A percentile compares a stretch with the other conserved stretches of the same genome.
Conservation (phyloP, 2,888 invertebrate species). For the Brachylomia viminalis region DNA sequence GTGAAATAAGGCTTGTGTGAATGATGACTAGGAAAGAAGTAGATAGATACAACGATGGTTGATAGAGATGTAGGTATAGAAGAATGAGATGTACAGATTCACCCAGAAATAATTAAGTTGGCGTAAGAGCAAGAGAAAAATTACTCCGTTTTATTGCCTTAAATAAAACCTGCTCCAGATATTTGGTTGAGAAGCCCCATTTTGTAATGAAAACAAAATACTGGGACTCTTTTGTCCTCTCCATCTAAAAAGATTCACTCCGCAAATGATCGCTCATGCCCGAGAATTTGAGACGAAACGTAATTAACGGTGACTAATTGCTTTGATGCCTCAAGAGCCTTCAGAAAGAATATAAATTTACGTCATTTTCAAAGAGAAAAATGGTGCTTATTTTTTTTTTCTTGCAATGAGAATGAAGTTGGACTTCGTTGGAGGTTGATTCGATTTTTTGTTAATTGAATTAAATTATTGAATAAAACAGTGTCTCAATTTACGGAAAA, state of each 20-base stretch:
- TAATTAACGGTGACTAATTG: slow-evolving; percentile 63
- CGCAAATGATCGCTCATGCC: slow-evolving; percentile 49
- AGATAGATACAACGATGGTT: neutral
- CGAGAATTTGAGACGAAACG: slow-evolving; percentile 53
- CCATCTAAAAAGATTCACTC: slow-evolving; percentile 45
- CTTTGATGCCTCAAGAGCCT: slow-evolving; percentile 47
- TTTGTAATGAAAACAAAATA: slow-evolving; percentile 34
- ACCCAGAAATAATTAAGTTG: neutral
- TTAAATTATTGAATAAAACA: slow-evolving; percentile 1
- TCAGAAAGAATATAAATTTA: slow-evolving; percentile 34
- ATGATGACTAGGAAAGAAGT: neutral
- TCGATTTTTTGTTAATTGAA: slow-evolving; percentile 10
- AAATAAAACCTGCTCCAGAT: slow-evolving; percentile 1
- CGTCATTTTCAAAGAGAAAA: slow-evolving; percentile 31
- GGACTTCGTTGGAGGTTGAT: slow-evolving; percentile 19
- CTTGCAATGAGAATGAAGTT: neutral
- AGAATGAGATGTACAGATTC: neutral
- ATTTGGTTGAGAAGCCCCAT: neutral
- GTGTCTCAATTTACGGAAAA: neutral
- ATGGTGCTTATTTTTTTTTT: neutral
- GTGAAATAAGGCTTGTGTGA: neutral
- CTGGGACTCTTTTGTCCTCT: slow-evolving; percentile 32
- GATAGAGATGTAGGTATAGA: neutral
- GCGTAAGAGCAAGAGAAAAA: neutral
- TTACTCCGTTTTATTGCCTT: neutral